Conservation (phyloP, 2,888 invertebrate genomes). For the Drosophila maculinotata region DNA sequence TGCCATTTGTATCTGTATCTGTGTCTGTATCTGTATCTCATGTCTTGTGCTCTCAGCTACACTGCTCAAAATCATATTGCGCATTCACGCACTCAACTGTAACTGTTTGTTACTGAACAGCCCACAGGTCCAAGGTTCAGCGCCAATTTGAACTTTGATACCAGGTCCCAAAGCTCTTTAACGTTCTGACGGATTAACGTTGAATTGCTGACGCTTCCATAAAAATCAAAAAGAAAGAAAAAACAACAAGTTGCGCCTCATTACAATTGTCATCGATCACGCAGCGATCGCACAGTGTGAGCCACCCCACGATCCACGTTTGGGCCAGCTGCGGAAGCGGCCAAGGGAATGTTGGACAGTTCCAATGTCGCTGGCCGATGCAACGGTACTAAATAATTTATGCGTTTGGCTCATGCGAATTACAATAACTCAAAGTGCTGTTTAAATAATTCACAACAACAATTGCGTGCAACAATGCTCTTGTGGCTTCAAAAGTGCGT, state of each 20-base stretch:
- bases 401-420: too few species aligned
- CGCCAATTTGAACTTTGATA: constrained; percentile 61
- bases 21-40: constrained; percentile 47
- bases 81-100: background rate
- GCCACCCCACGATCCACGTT: constrained; percentile 2
- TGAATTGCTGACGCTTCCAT: constrained; percentile 34
- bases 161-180: constrained; percentile 36
- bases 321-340: constrained; percentile 5
- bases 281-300: constrained; percentile 16
- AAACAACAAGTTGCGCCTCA: constrained; percentile 42
- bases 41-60: constrained; percentile 21
- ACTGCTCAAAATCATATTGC: constrained; percentile 14
- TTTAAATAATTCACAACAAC: constrained; percentile 49
- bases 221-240: constrained; percentile 21
- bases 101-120: constrained; percentile 36
- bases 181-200: constrained; percentile 48
- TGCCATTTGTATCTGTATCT: constrained; percentile 51
- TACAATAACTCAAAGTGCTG: constrained; percentile 64
- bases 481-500: constrained; percentile 59
- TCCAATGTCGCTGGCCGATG: constrained; percentile 39
- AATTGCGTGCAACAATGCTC: too few species aligned
- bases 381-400: constrained; percentile 63
- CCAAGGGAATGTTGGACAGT: constrained; percentile 23
- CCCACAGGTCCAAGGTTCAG: constrained; percentile 64
- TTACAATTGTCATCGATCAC: constrained; percentile 71